These are phyloP conservation scores for Drosophila kuntzei DNA, from an alignment of 2,888 invertebrate species.

Conservation along the genomic window DNA sequence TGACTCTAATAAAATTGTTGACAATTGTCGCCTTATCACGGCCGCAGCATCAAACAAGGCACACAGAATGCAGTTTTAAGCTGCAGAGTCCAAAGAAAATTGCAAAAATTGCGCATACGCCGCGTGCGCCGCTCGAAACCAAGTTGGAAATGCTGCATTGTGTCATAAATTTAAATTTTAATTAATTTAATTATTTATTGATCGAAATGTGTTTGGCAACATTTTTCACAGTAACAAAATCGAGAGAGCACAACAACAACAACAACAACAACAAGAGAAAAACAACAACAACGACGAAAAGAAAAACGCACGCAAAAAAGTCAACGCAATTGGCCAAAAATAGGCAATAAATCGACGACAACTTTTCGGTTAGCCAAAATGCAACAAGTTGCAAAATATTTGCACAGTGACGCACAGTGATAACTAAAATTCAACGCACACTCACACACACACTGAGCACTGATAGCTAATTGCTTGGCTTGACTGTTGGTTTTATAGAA, in stretches of 20 bases:
- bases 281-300: conserved; percentile 8
- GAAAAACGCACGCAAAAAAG: conserved; percentile 26
- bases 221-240: conserved; percentile 60
- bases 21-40: conserved; percentile 80
- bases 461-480: conserved; percentile 74
- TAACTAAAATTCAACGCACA: conserved; percentile 63
- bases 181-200: conserved; percentile 82
- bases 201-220: conserved; percentile 64
- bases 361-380: conserved; percentile 50
- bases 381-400: conserved; percentile 77
- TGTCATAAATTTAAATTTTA: conserved; percentile 80
- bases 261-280: conserved; percentile 15
- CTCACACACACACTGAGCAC: conserved; percentile 19
- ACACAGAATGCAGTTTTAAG: conserved; percentile 65
- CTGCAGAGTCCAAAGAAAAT: conserved; percentile 49
- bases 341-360: conserved; percentile 56
- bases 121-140: conserved; percentile 54
- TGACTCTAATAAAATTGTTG: conserved; percentile 77
- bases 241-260: conserved; percentile 22
- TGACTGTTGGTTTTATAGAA: conserved; percentile 65
- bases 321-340: conserved; percentile 66
- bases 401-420: conserved; percentile 63
- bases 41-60: conserved; percentile 75
- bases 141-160: conserved; percentile 57
- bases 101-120: conserved; percentile 64